Percentiles rank a stretch among this genome's conserved stretches.
These are phyloP conservation scores for Cheumatopsyche charites DNA, from an alignment of 1,140 invertebrate genomes.

Conservation along the genomic window DNA sequence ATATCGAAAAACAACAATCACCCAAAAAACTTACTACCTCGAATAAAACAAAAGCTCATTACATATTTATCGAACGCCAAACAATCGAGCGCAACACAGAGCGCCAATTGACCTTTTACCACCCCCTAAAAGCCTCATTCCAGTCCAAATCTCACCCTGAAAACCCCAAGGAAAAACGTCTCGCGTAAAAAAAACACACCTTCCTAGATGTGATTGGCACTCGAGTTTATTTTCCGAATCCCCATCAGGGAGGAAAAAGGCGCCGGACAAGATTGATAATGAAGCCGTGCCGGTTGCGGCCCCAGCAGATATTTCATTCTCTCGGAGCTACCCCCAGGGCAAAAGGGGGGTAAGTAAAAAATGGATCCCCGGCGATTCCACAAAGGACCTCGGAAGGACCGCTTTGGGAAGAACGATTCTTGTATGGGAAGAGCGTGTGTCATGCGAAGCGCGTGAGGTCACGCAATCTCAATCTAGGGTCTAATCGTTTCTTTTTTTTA, in stretches of 20 bases:
- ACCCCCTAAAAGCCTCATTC: no score
- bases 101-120: no score
- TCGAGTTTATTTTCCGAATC: neutral
- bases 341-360: constrained; percentile 5
- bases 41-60: no score
- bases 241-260: neutral
- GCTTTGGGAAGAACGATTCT: neutral
- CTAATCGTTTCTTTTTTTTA: neutral
- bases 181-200: neutral
- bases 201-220: neutral
- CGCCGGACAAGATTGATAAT: constrained; percentile 20
- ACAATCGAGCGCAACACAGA: neutral
- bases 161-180: neutral
- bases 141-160: no score
- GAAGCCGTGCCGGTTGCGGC: constrained; percentile 1
- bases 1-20: no score
- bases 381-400: no score
- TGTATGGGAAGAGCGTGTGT: constrained; percentile 9
- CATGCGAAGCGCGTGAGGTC: constrained; percentile 16
- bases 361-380: constrained; percentile 1
- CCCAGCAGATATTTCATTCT: constrained; percentile 11
- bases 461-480: constrained; percentile 9
- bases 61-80: no score
- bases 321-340: neutral
- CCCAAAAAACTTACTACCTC: no score